A percentile compares a stretch with the other conserved stretches of the same genome.
phyloP scores from a whole-genome alignment of 2,888 invertebrate genomes.

The Arge pagana region DNA sequence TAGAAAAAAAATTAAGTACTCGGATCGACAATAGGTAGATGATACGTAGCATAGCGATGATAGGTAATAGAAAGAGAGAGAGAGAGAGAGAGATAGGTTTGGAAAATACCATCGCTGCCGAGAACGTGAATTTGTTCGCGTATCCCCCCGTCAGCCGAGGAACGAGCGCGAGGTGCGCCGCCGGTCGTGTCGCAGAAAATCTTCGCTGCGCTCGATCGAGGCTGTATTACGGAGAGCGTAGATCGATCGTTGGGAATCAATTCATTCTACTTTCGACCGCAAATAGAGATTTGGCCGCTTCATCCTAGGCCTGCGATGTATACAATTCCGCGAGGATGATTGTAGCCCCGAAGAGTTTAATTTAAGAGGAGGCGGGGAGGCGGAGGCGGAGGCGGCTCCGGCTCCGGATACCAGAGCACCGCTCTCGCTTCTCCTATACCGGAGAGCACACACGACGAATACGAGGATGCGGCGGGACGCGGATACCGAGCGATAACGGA shows the following conservation, averaged over 20 bases:
- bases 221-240: too few species aligned
- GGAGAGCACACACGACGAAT: conserved; percentile 30
- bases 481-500: conserved; percentile 26
- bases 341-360: conserved; percentile 19
- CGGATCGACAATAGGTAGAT: too few species aligned
- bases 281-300: conserved; percentile 16
- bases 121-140: too few species aligned
- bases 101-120: too few species aligned
- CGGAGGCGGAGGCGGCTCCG: conserved; percentile 32
- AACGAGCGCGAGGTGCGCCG: too few species aligned
- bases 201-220: neutral
- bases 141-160: too few species aligned
- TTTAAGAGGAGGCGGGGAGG: conserved; percentile 32
- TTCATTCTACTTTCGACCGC: conserved; percentile 20
- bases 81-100: too few species aligned
- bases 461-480: conserved; percentile 20
- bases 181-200: neutral
- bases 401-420: conserved; percentile 44
- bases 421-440: conserved; percentile 33
- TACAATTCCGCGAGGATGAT: conserved; percentile 22
- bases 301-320: conserved; percentile 3
- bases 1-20: too few species aligned
- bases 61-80: too few species aligned
- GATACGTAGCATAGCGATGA: too few species aligned
- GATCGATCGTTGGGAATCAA: conserved; percentile 20